Conservation (phyloP, 1,140 invertebrate genomes). For the Hyposmocoma kahamanoa region DNA sequence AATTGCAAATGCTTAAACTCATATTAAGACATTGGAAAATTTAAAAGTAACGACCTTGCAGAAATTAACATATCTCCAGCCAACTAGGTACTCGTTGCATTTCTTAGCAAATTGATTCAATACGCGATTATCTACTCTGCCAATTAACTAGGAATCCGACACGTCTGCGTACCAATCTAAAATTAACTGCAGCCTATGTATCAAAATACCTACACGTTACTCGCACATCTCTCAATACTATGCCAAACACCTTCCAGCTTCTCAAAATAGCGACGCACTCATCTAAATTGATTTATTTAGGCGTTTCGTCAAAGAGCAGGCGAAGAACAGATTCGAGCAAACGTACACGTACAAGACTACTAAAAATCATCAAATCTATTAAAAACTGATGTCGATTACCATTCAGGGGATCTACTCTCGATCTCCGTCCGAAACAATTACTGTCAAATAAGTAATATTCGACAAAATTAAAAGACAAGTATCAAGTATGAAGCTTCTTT, state of each 20-base stretch:
- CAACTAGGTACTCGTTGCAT: not conserved
- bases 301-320: slow-evolving; percentile 21
- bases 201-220: slow-evolving; percentile 71
- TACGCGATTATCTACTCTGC: slow-evolving; percentile 63
- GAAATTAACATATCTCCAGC: no score
- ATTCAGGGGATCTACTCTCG: no score
- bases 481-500: no score
- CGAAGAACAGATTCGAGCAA: slow-evolving; percentile 8
- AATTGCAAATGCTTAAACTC: not conserved
- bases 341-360: not conserved
- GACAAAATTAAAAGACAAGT: no score
- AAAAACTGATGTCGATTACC: slow-evolving; percentile 5
- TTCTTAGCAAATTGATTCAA: slow-evolving; percentile 25
- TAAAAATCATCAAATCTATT: no score
- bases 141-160: slow-evolving; percentile 70
- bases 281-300: slow-evolving; percentile 56
- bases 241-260: slow-evolving; percentile 71
- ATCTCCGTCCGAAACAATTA: no score
- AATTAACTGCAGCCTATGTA: slow-evolving; percentile 72
- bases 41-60: no score
- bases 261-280: slow-evolving; percentile 57
- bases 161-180: slow-evolving; percentile 71
- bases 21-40: no score
- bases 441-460: no score
- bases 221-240: slow-evolving; percentile 70